These are phyloP conservation scores for Drosophila fulvimacula DNA, from an alignment of 2,888 invertebrate species.

Conservation along the genomic window DNA sequence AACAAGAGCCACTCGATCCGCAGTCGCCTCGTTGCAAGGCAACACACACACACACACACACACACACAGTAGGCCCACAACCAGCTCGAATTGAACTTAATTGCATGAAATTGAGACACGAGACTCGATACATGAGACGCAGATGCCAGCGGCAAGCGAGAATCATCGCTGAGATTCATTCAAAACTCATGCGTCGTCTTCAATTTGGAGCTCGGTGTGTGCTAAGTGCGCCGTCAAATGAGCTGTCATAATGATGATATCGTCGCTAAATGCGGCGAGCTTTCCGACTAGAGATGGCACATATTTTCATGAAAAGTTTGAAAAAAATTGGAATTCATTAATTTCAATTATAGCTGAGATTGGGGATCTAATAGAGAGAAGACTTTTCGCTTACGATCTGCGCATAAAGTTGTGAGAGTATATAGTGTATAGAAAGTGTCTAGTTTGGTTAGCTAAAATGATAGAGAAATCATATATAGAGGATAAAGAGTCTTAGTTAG, in stretches of 20 bases:
- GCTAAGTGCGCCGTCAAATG: slow-evolving; percentile 62
- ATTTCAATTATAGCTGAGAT: too few relatives aligned
- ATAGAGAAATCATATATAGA: too few relatives aligned
- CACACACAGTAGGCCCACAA: slow-evolving; percentile 20
- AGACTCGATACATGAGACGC: slow-evolving; percentile 44
- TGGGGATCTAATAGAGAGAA: too few relatives aligned
- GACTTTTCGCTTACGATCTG: too few relatives aligned
- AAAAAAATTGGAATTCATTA: not conserved
- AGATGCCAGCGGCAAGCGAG: not conserved
- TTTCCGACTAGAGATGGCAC: slow-evolving; percentile 18
- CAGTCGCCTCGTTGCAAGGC: slow-evolving; percentile 32
- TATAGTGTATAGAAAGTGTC: too few relatives aligned
- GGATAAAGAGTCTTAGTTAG: too few relatives aligned
- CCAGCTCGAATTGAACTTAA: slow-evolving; percentile 80
- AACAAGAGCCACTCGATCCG: slow-evolving; percentile 46
- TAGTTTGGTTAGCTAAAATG: too few relatives aligned
- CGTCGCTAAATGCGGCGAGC: slow-evolving; percentile 18
- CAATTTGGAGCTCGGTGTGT: slow-evolving; percentile 34
- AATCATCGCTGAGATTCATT: slow-evolving; percentile 48
- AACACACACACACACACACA: slow-evolving; percentile 9
- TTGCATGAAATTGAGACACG: slow-evolving; percentile 77
- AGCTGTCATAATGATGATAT: slow-evolving; percentile 65
- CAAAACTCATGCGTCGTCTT: slow-evolving; percentile 38
- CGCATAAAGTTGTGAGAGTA: too few relatives aligned
- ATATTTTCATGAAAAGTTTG: too few relatives aligned